These are phyloP conservation scores for Myripristis jacobus DNA, from an alignment of 2,797 vertebrate genomes.

Conservation along the genomic window DNA sequence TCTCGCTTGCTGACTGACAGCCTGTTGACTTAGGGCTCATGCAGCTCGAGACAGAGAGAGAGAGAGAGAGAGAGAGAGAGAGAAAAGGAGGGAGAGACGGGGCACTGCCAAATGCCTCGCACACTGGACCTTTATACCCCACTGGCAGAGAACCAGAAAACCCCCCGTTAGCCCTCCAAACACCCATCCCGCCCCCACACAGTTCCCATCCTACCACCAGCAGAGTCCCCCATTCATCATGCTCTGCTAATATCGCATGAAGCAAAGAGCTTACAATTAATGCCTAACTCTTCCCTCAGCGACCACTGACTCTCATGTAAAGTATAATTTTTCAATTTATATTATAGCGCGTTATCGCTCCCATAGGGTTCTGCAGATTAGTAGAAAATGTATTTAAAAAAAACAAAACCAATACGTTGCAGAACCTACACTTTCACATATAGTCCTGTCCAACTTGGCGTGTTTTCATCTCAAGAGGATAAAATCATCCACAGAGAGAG, in stretches of 20 bases:
- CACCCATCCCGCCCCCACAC: constrained; percentile 47
- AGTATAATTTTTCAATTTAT: constrained; percentile 26
- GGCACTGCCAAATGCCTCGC: constrained; percentile 44
- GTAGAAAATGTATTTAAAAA: too few relatives aligned
- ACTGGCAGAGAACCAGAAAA: constrained; percentile 67
- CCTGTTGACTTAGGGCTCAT: constrained; percentile 64
- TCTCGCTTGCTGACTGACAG: constrained; percentile 51
- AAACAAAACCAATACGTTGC: constrained; percentile 23
- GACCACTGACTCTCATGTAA: constrained; percentile 42
- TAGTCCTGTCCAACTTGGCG: constrained; percentile 53
- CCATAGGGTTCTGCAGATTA: constrained; percentile 45
- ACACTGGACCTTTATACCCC: constrained; percentile 74
- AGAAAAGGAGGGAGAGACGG: constrained; percentile 26
- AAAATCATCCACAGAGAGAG: constrained; percentile 69
- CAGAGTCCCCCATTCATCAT: constrained; percentile 48
- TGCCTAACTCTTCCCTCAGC: constrained; percentile 41
- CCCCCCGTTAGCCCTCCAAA: constrained; percentile 39
- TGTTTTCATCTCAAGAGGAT: constrained; percentile 67
- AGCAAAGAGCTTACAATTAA: constrained; percentile 40
- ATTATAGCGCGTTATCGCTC: constrained; percentile 21
- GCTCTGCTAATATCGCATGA: constrained; percentile 34
- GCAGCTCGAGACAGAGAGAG: constrained; percentile 38
- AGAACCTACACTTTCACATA: constrained; percentile 40
- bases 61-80: constrained; percentile 29
- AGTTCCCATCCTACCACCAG: constrained; percentile 59